Evolutionary conservation across 2,888 invertebrate species (phyloP).

Genomic region (Patella ulyssiponensis): DNA sequence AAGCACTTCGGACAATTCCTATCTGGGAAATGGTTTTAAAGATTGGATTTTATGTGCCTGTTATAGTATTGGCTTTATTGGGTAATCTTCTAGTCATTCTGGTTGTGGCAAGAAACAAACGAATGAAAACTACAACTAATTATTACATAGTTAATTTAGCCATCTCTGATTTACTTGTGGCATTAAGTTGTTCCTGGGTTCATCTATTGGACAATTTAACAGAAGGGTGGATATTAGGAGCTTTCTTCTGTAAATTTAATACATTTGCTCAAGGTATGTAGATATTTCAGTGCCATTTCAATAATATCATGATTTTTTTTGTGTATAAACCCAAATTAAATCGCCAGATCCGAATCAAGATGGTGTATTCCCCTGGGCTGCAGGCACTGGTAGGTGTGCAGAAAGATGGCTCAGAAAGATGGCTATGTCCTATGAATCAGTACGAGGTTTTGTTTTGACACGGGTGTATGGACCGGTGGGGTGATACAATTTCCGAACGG

Average conservation of each 20-base stretch:
- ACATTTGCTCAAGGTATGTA: slow-evolving; percentile 82
- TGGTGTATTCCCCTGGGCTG: too few species aligned
- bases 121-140: slow-evolving; percentile 68
- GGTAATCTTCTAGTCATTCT: slow-evolving; percentile 60
- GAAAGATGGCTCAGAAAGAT: too few species aligned
- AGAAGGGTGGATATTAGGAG: slow-evolving; percentile 83
- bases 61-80: slow-evolving; percentile 55
- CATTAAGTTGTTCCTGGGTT: slow-evolving; percentile 81
- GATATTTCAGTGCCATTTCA: background rate
- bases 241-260: slow-evolving; percentile 83
- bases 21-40: slow-evolving; percentile 41
- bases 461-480: too few species aligned
- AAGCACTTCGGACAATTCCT: background rate
- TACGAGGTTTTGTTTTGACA: too few species aligned
- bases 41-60: slow-evolving; percentile 49
- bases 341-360: too few species aligned
- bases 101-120: slow-evolving; percentile 56
- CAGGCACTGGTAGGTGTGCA: too few species aligned
- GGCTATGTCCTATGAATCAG: too few species aligned
- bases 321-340: too few species aligned
- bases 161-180: slow-evolving; percentile 66
- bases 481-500: too few species aligned
- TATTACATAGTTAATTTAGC: slow-evolving; percentile 69
- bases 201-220: slow-evolving; percentile 83
- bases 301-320: too few species aligned